These are phyloP conservation scores for Camptogramma bilineatum DNA, from an alignment of 2,888 invertebrate genomes.

Conservation along the genomic window DNA sequence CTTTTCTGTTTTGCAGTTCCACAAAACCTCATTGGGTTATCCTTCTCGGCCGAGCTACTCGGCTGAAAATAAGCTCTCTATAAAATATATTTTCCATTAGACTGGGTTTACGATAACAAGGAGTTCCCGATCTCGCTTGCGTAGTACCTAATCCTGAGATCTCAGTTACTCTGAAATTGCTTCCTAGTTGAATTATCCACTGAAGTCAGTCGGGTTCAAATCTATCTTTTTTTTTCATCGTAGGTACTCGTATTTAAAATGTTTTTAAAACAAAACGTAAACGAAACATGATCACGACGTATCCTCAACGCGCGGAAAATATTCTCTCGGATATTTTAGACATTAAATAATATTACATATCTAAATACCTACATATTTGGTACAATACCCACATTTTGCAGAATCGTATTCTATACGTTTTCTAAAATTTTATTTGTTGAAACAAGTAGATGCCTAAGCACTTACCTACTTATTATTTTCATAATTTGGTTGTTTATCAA, in stretches of 20 bases:
- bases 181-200: not conserved
- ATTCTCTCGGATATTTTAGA: too few relatives aligned
- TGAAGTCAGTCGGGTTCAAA: not conserved
- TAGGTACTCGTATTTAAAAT: not conserved
- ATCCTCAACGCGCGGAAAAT: not conserved
- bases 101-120: constrained; percentile 27
- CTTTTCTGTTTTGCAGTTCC: not conserved
- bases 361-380: too few relatives aligned
- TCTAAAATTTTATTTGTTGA: too few relatives aligned
- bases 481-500: too few relatives aligned
- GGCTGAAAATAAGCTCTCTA: constrained; percentile 26
- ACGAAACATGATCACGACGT: too few relatives aligned
- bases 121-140: constrained; percentile 25
- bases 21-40: not conserved
- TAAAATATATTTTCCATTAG: constrained; percentile 38
- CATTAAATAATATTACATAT: too few relatives aligned
- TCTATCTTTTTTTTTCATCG: not conserved
- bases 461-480: too few relatives aligned
- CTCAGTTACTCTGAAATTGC: not conserved
- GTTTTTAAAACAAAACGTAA: too few relatives aligned
- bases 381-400: too few relatives aligned
- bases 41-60: constrained; percentile 1
- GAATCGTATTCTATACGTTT: too few relatives aligned
- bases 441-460: too few relatives aligned
- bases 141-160: constrained; percentile 18